These are phyloP conservation scores for Aphidius gifuensis DNA, from an alignment of 1,140 invertebrate genomes.

Conservation along the genomic window DNA sequence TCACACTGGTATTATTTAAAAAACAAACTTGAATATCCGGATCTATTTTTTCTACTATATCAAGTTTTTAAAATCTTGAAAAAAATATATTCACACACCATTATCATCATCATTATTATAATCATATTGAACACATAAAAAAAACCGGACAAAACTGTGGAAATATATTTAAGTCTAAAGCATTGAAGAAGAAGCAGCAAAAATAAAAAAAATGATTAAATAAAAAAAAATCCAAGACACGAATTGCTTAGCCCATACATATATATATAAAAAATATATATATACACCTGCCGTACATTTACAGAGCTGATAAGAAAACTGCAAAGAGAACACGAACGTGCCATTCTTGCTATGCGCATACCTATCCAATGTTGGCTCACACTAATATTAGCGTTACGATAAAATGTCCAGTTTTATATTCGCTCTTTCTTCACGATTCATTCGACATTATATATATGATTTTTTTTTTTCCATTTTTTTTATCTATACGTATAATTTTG, in stretches of 20 bases:
- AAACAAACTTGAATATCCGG: conserved; percentile 14
- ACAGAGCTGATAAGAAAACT: conserved; percentile 24
- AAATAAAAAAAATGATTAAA: not conserved
- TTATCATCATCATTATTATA: no score
- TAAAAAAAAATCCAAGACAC: conserved; percentile 16
- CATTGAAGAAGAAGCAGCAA: not conserved
- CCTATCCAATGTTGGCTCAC: conserved; percentile 24
- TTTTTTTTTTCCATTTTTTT: no score
- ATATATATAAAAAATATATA: no score
- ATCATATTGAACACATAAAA: no score
- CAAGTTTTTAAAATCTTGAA: conserved; percentile 10
- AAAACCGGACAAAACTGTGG: no score
- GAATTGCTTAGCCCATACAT: conserved; percentile 24
- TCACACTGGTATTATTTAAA: conserved; percentile 15
- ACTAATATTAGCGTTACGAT: conserved; percentile 24
- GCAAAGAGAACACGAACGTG: conserved; percentile 25
- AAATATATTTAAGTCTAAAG: no score
- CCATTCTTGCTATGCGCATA: conserved; percentile 26
- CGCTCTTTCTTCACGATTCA: not conserved
- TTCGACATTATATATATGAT: no score
- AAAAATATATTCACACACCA: not conserved
- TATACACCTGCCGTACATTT: conserved; percentile 7
- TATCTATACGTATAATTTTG: no score
- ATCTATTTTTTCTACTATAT: not conserved
- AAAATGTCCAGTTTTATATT: conserved; percentile 23